Evolutionary conservation across 1,140 invertebrate genomes (phyloP).

Genomic region (Aphelenchoides avenae): DNA sequence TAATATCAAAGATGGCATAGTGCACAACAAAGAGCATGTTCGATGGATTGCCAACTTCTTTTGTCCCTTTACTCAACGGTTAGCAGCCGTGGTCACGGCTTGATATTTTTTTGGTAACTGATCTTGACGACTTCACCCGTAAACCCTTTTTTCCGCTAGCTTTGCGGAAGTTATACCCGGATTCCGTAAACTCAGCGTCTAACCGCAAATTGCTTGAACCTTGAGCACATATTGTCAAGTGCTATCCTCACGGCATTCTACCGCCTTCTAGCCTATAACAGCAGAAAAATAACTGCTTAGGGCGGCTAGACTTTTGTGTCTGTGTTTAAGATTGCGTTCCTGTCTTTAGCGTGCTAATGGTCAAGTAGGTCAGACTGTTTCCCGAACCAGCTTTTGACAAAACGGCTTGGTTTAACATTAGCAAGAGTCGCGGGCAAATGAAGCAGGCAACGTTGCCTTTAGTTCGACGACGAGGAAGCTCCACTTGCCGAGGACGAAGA

Average conservation of each 20-base stretch:
- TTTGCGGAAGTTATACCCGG: too few relatives aligned
- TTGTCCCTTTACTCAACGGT: not conserved
- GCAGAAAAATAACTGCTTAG: not conserved
- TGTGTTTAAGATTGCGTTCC: not conserved
- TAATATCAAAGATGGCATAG: not conserved
- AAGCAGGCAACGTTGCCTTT: conserved; percentile 1
- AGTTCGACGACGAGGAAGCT: conserved; percentile 21
- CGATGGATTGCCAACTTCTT: not conserved
- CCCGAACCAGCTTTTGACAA: not conserved
- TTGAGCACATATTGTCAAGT: too few relatives aligned
- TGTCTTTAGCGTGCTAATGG: not conserved
- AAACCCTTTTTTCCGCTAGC: too few relatives aligned
- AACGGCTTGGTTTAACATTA: not conserved
- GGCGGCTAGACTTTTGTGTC: not conserved
- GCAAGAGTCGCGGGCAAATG: not conserved
- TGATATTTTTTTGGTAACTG: too few relatives aligned
- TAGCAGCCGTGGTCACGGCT: conserved; percentile 3
- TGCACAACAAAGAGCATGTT: not conserved
- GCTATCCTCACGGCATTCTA: too few relatives aligned
- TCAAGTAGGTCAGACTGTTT: too few relatives aligned
- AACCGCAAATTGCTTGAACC: too few relatives aligned
- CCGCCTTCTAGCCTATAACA: too few relatives aligned
- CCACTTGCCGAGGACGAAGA: conserved; percentile 14
- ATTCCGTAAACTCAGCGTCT: too few relatives aligned
- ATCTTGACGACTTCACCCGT: too few relatives aligned